phyloP scores from a whole-genome alignment of 2,888 invertebrate genomes.

The Ceramica pisi region DNA sequence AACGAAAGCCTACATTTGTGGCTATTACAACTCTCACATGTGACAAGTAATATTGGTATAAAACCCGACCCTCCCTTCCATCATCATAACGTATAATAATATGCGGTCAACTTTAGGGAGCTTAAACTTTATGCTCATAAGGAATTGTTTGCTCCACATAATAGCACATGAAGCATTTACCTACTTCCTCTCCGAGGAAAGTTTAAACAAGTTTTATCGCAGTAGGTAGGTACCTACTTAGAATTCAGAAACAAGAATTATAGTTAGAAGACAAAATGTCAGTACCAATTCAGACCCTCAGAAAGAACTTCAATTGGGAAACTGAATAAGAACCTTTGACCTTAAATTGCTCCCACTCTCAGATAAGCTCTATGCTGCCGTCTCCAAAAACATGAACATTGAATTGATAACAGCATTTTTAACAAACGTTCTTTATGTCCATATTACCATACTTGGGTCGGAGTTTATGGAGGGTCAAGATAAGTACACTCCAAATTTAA shows the following conservation, averaged over 20 bases:
- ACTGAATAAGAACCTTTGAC: conserved; percentile 6
- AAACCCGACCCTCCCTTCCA: conserved; percentile 73
- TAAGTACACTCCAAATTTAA: conserved; percentile 55
- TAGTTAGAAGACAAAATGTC: conserved; percentile 10
- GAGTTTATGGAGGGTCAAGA: conserved; percentile 50
- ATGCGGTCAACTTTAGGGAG: conserved; percentile 76
- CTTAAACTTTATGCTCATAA: conserved; percentile 67
- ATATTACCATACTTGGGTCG: conserved; percentile 49
- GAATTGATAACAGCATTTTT: conserved; percentile 27
- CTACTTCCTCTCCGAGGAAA: conserved; percentile 29
- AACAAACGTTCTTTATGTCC: conserved; percentile 29
- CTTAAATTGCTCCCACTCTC: conserved; percentile 3
- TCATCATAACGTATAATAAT: conserved; percentile 76
- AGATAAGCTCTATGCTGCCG: conserved; percentile 2
- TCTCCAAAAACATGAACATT: background rate
- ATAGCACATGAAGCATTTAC: conserved; percentile 44
- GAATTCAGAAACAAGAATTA: conserved; percentile 2
- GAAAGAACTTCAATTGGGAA: background rate
- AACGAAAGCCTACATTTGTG: conserved; percentile 65
- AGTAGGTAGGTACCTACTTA: too few species aligned
- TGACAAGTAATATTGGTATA: conserved; percentile 76
- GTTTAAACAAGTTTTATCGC: conserved; percentile 22
- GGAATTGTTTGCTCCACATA: conserved; percentile 68
- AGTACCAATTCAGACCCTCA: background rate
- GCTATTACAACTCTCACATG: conserved; percentile 73